A percentile compares a stretch with the other conserved stretches of the same genome.
phyloP scores from a whole-genome alignment of 2,113 vertebrate species.

The Hyperopisus bebe region DNA sequence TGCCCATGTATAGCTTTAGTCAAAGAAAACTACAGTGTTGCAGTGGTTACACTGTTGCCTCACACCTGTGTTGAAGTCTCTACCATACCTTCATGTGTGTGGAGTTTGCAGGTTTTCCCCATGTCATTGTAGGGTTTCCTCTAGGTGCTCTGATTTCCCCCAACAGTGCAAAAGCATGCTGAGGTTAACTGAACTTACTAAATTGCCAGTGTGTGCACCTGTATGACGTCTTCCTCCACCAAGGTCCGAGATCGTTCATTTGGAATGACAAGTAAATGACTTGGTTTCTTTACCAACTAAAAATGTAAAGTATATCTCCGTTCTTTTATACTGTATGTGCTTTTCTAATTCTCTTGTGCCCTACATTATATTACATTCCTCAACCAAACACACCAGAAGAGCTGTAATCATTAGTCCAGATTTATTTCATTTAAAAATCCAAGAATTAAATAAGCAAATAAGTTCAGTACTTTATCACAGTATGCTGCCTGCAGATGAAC shows the following conservation, averaged over 20 bases:
- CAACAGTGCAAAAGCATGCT: neutral
- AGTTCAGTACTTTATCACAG: neutral
- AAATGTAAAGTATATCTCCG: neutral
- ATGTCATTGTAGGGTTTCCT: too few species aligned
- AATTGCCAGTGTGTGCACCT: neutral
- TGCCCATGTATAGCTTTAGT: neutral
- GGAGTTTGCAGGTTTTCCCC: too few species aligned
- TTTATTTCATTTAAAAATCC: neutral
- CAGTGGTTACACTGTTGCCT: neutral
- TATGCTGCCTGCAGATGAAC: neutral
- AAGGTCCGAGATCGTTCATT: neutral
- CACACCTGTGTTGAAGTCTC: neutral
- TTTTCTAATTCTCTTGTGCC: neutral
- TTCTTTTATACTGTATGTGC: neutral
- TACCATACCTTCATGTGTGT: too few species aligned
- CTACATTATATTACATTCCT: neutral
- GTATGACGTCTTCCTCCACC: neutral
- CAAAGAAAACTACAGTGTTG: neutral
- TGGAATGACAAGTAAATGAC: neutral
- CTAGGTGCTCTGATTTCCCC: neutral
- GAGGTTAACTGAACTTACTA: neutral
- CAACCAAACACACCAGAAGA: neutral
- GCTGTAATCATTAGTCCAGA: neutral
- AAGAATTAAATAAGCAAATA: neutral
- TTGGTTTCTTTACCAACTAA: neutral